Conservation (phyloP, 1,140 invertebrate species). For the Alviniconcha marisindica region DNA sequence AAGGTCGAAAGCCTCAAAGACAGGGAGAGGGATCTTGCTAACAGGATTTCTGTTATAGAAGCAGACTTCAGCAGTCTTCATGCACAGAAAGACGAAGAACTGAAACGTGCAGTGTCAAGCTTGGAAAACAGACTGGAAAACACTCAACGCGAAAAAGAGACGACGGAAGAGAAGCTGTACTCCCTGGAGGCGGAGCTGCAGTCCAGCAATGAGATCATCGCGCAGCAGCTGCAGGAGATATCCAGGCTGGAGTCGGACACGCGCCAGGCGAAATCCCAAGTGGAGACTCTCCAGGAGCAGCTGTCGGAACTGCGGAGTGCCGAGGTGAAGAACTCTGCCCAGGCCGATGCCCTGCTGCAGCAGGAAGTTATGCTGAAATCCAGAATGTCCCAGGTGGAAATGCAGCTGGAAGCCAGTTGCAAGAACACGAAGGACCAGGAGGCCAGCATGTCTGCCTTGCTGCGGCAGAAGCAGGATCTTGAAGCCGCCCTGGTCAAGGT, state of each 20-base stretch:
- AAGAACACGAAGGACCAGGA: neutral
- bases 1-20: conserved; percentile 33
- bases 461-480: neutral
- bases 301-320: neutral
- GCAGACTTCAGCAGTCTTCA: conserved; percentile 38
- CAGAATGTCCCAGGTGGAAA: conserved; percentile 22
- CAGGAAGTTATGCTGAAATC: conserved; percentile 32
- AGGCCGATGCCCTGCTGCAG: neutral
- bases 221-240: neutral
- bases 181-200: conserved; percentile 9
- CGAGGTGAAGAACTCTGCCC: neutral
- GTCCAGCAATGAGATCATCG: neutral
- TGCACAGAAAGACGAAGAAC: conserved; percentile 25
- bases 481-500: neutral
- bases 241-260: neutral
- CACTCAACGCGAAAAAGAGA: conserved; percentile 25
- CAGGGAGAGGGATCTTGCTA: conserved; percentile 32
- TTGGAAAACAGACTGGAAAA: conserved; percentile 11
- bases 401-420: neutral
- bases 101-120: conserved; percentile 1
- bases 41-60: conserved; percentile 34
- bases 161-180: conserved; percentile 5
- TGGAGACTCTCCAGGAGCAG: neutral
- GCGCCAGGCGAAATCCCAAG: neutral
- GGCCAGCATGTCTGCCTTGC: neutral